Base-by-base conservation (phyloP, 92 coral and sea anemone species). In the Porites evermanni region DNA sequence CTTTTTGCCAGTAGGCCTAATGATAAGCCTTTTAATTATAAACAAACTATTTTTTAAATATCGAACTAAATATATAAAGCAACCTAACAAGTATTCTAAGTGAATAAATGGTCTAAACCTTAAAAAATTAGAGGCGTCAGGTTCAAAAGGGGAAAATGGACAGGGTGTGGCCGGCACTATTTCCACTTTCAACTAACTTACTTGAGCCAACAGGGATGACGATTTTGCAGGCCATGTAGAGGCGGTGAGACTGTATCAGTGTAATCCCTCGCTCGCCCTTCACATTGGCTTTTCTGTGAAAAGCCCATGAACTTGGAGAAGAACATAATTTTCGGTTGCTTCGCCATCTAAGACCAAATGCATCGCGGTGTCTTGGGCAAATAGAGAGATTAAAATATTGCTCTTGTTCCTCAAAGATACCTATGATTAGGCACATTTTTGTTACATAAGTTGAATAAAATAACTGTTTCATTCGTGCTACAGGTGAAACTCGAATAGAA, bases 401-500 rank as follows among this genome's bases (percentile, higher is more conserved):
- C 38, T 67, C 72, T 20, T 67, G 10, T 21, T 67, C 72, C 23
- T 67, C 50, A 67, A 67, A 67, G 72, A 67, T 67, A 21, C 38
- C 72, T 67, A 67, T 19, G 7, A 67, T 67, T 21, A 21, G 7
- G 14, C 20, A 67, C 13, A 21, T 20, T 67, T 20, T 67, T 12
- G 24, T 21, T 12, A 2, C 14, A 21, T 21, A 6, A 67, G 38
- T 20, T 20, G 24, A 67, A 67, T 29, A 20, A n/a, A 20, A 21
- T 67, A 20, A 53, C 58, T 8, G 10, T 53, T 12, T 53, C 12
- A 53, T 53, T 53, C 58, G 58, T 53, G 58, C 12, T 53, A 26
- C 29, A 12, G 58, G 58, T 53, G 1, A 53, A 21, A 67, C 50
- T 67, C 12, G 72, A 10, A 20, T 67, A 6, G 44, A 3, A 67